These are phyloP conservation scores for Artibeus jamaicensis DNA, from an alignment of 2,797 vertebrate genomes.

Conservation along the genomic window DNA sequence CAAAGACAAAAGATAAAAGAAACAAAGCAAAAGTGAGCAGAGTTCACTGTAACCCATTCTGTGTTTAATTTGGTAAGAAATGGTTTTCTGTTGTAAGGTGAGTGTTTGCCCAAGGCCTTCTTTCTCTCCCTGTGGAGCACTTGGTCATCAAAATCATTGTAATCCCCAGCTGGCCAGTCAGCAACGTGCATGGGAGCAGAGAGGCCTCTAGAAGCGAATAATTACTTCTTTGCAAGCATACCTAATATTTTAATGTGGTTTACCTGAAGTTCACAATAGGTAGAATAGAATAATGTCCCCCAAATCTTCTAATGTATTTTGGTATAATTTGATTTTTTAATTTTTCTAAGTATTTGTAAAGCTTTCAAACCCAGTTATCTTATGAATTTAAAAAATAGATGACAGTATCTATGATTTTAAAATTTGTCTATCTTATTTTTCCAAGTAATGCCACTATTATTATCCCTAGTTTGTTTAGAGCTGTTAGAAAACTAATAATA, in stretches of 20 bases:
- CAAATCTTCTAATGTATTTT: background rate
- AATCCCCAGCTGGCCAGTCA: background rate
- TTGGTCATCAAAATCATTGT: constrained; percentile 48
- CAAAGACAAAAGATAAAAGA: constrained; percentile 40
- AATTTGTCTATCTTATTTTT: background rate
- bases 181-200: background rate
- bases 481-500: background rate
- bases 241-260: background rate
- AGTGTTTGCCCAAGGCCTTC: constrained; percentile 36
- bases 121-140: background rate
- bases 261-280: background rate
- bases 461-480: background rate
- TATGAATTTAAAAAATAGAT: background rate
- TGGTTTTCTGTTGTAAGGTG: constrained; percentile 40
- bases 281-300: background rate
- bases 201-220: background rate
- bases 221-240: background rate
- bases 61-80: constrained; percentile 68
- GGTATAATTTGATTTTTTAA: background rate
- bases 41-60: constrained; percentile 65
- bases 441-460: background rate
- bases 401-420: background rate
- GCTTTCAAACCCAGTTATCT: constrained; percentile 27
- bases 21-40: constrained; percentile 37
- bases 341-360: background rate